Conservation (phyloP, 2,797 vertebrate species). For the Lutjanus campechanus region DNA sequence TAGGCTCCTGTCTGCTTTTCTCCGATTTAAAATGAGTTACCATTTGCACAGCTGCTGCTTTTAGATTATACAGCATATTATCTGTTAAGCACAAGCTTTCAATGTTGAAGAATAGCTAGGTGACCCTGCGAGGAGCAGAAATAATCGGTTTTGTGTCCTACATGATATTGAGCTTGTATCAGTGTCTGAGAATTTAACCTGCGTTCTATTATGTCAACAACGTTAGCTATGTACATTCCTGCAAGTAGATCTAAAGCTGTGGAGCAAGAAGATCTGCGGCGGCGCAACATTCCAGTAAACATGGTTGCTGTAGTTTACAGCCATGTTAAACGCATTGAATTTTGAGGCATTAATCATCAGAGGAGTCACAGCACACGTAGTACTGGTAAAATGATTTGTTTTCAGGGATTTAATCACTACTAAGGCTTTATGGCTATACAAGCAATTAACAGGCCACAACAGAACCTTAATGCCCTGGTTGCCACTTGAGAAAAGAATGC, state of each 20-base stretch:
- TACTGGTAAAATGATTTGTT: neutral
- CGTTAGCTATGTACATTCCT: neutral
- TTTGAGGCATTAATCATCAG: neutral
- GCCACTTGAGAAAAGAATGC: neutral
- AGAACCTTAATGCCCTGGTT: neutral
- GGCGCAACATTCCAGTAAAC: neutral
- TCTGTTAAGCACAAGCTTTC: slow-evolving; percentile 26
- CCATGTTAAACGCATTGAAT: neutral
- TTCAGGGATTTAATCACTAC: neutral
- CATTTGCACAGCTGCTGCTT: slow-evolving; percentile 53
- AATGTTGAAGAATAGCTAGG: slow-evolving; percentile 26
- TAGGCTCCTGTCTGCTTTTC: slow-evolving; percentile 19
- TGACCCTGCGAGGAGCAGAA: slow-evolving; percentile 28
- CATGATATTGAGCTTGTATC: slow-evolving; percentile 20
- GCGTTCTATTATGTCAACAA: slow-evolving; percentile 4
- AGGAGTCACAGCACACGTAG: neutral
- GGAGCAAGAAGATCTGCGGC: neutral
- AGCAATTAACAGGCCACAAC: neutral
- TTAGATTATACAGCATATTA: slow-evolving; percentile 42
- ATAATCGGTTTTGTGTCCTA: slow-evolving; percentile 39
- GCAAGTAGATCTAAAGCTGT: neutral
- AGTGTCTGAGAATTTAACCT: slow-evolving; percentile 20
- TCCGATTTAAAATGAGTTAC: slow-evolving; percentile 27
- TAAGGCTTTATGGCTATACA: neutral
- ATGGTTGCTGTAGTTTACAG: neutral